Evolutionary conservation across 2,888 invertebrate species (phyloP), one percentile per base, ranked within the genome.

Genomic region (Apomyelois bistriatella): DNA sequence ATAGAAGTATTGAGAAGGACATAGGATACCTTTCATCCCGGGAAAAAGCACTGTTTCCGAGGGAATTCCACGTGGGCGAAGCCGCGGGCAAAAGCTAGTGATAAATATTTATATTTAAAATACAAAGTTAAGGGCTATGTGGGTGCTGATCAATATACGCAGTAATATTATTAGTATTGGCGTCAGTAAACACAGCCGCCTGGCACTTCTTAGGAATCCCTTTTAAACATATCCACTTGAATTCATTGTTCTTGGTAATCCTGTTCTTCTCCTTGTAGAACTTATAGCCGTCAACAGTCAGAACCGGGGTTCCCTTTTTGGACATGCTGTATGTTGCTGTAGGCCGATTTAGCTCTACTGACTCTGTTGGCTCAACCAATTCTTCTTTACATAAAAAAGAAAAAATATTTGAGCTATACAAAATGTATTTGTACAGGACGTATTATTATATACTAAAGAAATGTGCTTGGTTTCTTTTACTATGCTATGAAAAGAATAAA

Each of bases 211-310:
- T 9, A 0, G 15, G 32, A n/a, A 50, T 30, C 8, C 49, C 49
- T 15, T 40, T 50, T 10, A 50, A 63, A 41, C 70, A 71, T 1
- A 62, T 53, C 70, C 70, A 70, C 8, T 66, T 58, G 22, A 56
- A 61, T 22, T 64, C 74, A 1, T 28, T 28, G 15, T 38, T 48
- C 0, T 53, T 43, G 10, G 56, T 53, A 0, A 49, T 57, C 3
- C 53, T 61, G 2, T 57, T 51, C 3, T 52, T 37, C 51, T 66
- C 68, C 17, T 62, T 40, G 9, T 65, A 69, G 56, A 69, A 76
- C 0, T 65, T 69, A 54, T 70, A 74, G 0, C 68, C 73, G 0
- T 61, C 55, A 2, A 70, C 50, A n/a, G 65, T 58, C 16, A 76
- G 56, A 5, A 74, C 53, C 5, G 63, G 61, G 16, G 70, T 71